Evolutionary conservation across 2,888 invertebrate genomes (phyloP).

Genomic region (Drosophila paramelanica): DNA sequence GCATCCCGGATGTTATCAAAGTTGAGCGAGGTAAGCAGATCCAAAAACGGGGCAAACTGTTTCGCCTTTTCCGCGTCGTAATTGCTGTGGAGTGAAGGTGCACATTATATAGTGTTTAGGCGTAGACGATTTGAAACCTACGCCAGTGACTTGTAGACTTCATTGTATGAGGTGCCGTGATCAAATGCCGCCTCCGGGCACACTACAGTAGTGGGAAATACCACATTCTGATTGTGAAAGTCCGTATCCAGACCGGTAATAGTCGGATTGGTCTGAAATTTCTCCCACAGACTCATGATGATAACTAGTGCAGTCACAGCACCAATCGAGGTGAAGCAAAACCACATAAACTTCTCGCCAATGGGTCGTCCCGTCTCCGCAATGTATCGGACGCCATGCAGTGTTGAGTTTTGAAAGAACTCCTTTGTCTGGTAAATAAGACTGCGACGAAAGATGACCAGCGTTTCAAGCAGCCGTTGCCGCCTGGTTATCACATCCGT

Average conservation of each 20-base stretch:
- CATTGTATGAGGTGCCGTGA: conserved; percentile 83
- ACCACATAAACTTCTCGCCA: conserved; percentile 94
- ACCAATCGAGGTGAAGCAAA: conserved; percentile 89
- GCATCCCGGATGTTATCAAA: conserved; percentile 83
- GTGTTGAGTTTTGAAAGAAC: conserved; percentile 91
- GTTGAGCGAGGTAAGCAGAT: conserved; percentile 84
- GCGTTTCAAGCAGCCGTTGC: conserved; percentile 57
- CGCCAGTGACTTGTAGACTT: conserved; percentile 79
- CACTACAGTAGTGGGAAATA: conserved; percentile 90
- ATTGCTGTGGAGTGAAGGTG: conserved; percentile 54
- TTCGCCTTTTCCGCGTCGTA: conserved; percentile 70
- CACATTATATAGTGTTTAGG: not conserved
- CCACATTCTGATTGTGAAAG: conserved; percentile 92
- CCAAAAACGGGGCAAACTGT: conserved; percentile 82
- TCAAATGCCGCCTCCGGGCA: conserved; percentile 87
- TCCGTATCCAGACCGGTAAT: conserved; percentile 92
- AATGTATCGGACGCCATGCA: conserved; percentile 92
- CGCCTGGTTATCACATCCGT: conserved; percentile 36
- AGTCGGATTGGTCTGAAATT: conserved; percentile 93
- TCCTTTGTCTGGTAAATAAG: conserved; percentile 89
- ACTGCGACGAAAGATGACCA: conserved; percentile 86
- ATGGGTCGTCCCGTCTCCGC: conserved; percentile 90
- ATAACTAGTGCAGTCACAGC: conserved; percentile 90
- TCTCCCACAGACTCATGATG: conserved; percentile 92
- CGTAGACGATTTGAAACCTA: conserved; percentile 46